Evolutionary conservation across 2,797 vertebrate genomes (phyloP).

Genomic region (Microctenopoma lineatum): DNA sequence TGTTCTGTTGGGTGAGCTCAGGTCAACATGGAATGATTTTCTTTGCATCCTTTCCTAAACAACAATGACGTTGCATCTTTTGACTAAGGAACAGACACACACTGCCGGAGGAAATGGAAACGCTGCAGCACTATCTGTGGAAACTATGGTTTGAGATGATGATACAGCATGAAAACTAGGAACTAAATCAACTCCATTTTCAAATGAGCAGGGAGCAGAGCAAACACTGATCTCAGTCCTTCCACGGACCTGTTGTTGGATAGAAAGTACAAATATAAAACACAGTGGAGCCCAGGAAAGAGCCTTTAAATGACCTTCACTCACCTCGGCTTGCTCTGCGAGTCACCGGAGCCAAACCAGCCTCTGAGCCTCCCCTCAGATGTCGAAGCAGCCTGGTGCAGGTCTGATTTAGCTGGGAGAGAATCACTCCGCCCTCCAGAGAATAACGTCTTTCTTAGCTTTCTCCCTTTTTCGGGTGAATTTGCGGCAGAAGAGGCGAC

Average conservation of each 20-base stretch:
- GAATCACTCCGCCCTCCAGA: slow-evolving; percentile 86
- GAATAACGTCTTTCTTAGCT: slow-evolving; percentile 86
- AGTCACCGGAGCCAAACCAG: slow-evolving; percentile 90
- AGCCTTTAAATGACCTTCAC: slow-evolving; percentile 61
- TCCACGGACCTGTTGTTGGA: slow-evolving; percentile 8
- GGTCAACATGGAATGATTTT: slow-evolving; percentile 45
- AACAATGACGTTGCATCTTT: slow-evolving; percentile 29
- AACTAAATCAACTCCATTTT: slow-evolving; percentile 54
- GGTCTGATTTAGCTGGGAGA: slow-evolving; percentile 72
- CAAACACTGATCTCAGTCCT: slow-evolving; percentile 47
- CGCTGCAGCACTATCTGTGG: slow-evolving; percentile 41
- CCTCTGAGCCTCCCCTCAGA: slow-evolving; percentile 86
- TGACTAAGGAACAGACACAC: slow-evolving; percentile 24
- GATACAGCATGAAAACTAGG: slow-evolving; percentile 46
- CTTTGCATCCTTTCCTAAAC: slow-evolving; percentile 16
- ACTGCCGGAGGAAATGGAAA: slow-evolving; percentile 35
- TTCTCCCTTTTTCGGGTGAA: slow-evolving; percentile 76
- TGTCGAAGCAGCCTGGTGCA: slow-evolving; percentile 21
- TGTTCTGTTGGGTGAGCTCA: slow-evolving; percentile 51
- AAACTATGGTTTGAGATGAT: slow-evolving; percentile 49
- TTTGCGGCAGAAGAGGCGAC: slow-evolving; percentile 42
- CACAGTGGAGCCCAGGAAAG: slow-evolving; percentile 12
- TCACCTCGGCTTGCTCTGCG: slow-evolving; percentile 94
- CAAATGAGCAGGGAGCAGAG: slow-evolving; percentile 56
- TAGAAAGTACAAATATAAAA: slow-evolving; percentile 28